Evolutionary conservation across 1,140 invertebrate genomes (phyloP).

Genomic region (Drosophila lacteicornis): DNA sequence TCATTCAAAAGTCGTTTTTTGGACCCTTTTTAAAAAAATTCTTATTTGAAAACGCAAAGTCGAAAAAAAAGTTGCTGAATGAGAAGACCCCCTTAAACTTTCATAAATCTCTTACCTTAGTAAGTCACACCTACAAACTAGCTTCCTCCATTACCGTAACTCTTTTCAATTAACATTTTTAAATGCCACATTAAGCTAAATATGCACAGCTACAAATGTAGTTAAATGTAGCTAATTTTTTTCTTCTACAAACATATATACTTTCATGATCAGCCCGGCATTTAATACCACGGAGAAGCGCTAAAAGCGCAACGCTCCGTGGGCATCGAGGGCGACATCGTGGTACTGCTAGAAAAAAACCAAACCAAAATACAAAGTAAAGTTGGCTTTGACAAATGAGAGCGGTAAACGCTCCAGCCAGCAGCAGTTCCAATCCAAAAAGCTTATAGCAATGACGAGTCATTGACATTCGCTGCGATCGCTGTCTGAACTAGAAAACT

Average conservation of each 20-base stretch:
- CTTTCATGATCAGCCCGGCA: constrained; percentile 65
- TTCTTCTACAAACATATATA: constrained; percentile 11
- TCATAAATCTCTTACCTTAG: constrained; percentile 30
- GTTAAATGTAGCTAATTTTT: constrained; percentile 26
- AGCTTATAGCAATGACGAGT: constrained; percentile 49
- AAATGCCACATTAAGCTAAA: constrained; percentile 64
- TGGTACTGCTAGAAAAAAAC: constrained; percentile 1
- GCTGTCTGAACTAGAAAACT: constrained; percentile 72
- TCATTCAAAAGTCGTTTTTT: too few relatives aligned
- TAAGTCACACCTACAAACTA: background rate
- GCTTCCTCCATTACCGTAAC: constrained; percentile 31
- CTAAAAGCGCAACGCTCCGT: constrained; percentile 72
- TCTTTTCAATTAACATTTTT: constrained; percentile 67
- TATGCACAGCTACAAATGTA: constrained; percentile 38
- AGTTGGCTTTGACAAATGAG: constrained; percentile 63
- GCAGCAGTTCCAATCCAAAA: constrained; percentile 41
- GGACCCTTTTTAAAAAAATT: too few relatives aligned
- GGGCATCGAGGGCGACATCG: constrained; percentile 73
- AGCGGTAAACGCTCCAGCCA: constrained; percentile 61
- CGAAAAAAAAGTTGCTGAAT: too few relatives aligned
- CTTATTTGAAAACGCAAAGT: too few relatives aligned
- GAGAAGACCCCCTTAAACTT: constrained; percentile 19
- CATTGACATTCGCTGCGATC: constrained; percentile 71
- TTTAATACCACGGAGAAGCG: constrained; percentile 71
- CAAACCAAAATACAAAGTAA: constrained; percentile 21